Evolutionary conservation across 2,888 invertebrate species (phyloP).

Genomic region (Microctonus aethiopoides): DNA sequence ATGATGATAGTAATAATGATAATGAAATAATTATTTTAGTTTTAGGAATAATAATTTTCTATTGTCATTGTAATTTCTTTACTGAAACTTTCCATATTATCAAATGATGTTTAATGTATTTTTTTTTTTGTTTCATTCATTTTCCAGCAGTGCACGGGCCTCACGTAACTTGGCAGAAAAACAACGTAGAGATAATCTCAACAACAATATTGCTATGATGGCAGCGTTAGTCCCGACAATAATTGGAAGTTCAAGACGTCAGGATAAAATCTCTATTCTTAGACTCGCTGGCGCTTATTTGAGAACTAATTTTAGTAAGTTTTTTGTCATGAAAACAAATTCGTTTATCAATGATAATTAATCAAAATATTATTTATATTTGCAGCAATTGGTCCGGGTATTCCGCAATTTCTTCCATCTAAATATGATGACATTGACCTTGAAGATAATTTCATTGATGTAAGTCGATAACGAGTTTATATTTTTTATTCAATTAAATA

Average conservation of each 20-base stretch:
- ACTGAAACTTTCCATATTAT: not conserved
- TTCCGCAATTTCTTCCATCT: slow-evolving; percentile 51
- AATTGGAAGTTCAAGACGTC: slow-evolving; percentile 81
- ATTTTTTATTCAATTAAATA: not conserved
- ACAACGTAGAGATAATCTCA: slow-evolving; percentile 88
- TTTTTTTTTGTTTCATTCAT: slow-evolving; percentile 6
- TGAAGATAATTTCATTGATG: slow-evolving; percentile 64
- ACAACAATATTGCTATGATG: slow-evolving; percentile 85
- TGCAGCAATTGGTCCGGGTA: slow-evolving; percentile 58
- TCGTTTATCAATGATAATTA: slow-evolving; percentile 39
- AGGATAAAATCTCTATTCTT: slow-evolving; percentile 92
- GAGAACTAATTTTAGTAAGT: slow-evolving; percentile 78
- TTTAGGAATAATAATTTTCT: not conserved
- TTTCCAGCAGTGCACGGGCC: slow-evolving; percentile 79
- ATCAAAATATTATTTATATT: slow-evolving; percentile 35
- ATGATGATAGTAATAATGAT: not conserved
- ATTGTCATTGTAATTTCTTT: not conserved
- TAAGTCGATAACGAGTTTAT: slow-evolving; percentile 53
- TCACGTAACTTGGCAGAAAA: slow-evolving; percentile 92
- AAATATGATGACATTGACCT: slow-evolving; percentile 60
- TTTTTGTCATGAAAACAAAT: not conserved
- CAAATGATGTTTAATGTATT: not conserved
- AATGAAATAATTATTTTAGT: too few relatives aligned
- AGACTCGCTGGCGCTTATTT: slow-evolving; percentile 88
- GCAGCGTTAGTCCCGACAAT: slow-evolving; percentile 87